A percentile compares a stretch with the other conserved stretches of the same genome.
Evolutionary conservation across 2,888 invertebrate species (phyloP).

Genomic region (Leptinotarsa haldemani): DNA sequence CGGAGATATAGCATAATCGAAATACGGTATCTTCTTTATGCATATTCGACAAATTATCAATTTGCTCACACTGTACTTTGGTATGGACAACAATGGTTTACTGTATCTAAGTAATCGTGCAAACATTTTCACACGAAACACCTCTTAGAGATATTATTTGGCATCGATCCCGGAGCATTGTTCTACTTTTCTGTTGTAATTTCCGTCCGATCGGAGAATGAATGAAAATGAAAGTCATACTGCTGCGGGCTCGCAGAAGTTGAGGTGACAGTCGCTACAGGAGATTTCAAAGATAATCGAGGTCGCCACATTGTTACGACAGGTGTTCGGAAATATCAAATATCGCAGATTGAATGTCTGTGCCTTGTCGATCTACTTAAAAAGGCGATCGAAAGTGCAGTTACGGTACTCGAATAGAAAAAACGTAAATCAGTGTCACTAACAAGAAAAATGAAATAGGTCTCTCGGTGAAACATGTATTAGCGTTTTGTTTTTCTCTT

Average conservation of each 20-base stretch:
- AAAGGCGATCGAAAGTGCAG: not conserved
- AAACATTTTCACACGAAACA: too few species aligned
- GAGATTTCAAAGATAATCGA: slow-evolving; percentile 10
- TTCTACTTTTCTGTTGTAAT: slow-evolving; percentile 4
- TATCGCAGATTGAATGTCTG: not conserved
- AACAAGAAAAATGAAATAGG: too few species aligned
- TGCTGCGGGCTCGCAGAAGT: not conserved
- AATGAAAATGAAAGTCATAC: slow-evolving; percentile 16
- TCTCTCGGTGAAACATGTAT: too few species aligned
- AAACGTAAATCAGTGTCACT: too few species aligned
- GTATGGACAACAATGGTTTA: not conserved
- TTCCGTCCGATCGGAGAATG: not conserved
- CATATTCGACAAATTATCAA: too few species aligned
- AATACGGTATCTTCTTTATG: too few species aligned
- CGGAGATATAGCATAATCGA: too few species aligned
- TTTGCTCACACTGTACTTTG: too few species aligned
- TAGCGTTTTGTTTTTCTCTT: too few species aligned
- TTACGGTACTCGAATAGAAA: too few species aligned
- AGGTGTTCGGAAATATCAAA: slow-evolving; percentile 10
- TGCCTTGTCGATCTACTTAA: not conserved
- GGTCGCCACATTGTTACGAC: slow-evolving; percentile 5
- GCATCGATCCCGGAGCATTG: not conserved
- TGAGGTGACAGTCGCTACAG: not conserved
- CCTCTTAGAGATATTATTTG: not conserved
- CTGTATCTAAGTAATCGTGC: not conserved